phyloP scores from a whole-genome alignment of 2,797 vertebrate species.

The Gambelia wislizenii region DNA sequence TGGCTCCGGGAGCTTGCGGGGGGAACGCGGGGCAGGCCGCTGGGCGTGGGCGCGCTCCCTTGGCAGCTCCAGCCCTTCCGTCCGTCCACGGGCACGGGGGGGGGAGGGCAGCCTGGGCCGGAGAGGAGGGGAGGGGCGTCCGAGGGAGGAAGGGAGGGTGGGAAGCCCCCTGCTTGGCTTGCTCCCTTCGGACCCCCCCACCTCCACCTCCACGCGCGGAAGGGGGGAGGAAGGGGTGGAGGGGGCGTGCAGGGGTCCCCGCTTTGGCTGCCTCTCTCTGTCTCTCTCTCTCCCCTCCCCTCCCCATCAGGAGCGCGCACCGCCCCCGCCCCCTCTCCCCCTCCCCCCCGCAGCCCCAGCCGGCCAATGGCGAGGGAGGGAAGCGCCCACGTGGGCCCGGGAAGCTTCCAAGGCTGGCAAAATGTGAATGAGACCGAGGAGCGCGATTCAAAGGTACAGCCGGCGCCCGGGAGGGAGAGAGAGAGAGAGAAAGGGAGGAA shows the following conservation, averaged over 20 bases:
- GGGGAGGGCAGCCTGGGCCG: too few species aligned
- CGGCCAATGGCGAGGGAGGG: constrained; percentile 62
- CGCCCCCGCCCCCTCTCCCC: not conserved
- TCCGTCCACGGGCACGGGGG: too few species aligned
- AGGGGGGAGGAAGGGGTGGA: too few species aligned
- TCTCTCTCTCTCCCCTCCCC: not conserved
- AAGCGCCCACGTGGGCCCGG: constrained; percentile 73
- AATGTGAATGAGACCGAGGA: constrained; percentile 88
- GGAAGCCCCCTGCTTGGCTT: too few species aligned
- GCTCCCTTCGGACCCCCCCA: too few species aligned
- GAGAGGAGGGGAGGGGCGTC: too few species aligned
- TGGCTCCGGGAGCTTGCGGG: not conserved
- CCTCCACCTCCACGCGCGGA: too few species aligned
- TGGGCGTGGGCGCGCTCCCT: too few species aligned
- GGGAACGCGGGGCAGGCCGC: not conserved
- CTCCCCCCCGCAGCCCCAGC: fast-evolving
- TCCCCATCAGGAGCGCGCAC: fast-evolving
- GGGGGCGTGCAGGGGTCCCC: not conserved
- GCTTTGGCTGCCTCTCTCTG: not conserved
- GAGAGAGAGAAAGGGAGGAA: too few species aligned
- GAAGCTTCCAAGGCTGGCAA: constrained; percentile 70
- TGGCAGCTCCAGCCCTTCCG: too few species aligned
- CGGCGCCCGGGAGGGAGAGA: constrained; percentile 64
- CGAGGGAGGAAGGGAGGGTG: too few species aligned
- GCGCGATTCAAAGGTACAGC: constrained; percentile 89